Conservation (phyloP, 2,888 invertebrate genomes). For the Ornithoptera priamus region DNA sequence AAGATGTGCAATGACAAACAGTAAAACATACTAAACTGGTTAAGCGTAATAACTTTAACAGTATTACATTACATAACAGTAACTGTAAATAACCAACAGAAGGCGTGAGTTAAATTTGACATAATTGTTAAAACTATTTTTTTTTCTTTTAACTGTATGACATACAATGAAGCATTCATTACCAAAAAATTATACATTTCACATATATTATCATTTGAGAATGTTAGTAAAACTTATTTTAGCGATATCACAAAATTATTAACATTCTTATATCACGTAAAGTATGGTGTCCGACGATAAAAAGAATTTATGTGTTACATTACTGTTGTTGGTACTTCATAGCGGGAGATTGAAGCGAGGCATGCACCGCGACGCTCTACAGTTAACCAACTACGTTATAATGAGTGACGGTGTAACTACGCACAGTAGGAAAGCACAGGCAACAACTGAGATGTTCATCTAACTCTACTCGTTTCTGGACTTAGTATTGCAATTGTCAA, state of each 20-base stretch:
- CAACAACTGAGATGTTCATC: slow-evolving; percentile 30
- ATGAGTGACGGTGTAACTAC: slow-evolving; percentile 48
- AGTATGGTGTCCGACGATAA: not conserved
- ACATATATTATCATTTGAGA: too few relatives aligned
- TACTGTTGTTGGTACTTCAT: slow-evolving; percentile 30
- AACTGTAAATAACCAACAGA: not conserved
- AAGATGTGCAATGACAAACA: slow-evolving; percentile 24
- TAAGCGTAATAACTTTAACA: not conserved
- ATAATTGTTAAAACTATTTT: too few relatives aligned
- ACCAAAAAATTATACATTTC: too few relatives aligned
- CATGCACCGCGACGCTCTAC: slow-evolving; percentile 60
- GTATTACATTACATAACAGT: too few relatives aligned
- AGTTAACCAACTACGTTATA: slow-evolving; percentile 57
- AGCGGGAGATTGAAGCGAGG: slow-evolving; percentile 35
- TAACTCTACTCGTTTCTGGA: slow-evolving; percentile 28
- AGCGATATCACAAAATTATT: not conserved
- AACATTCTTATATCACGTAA: slow-evolving; percentile 14
- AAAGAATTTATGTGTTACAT: slow-evolving; percentile 37
- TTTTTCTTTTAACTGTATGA: too few relatives aligned
- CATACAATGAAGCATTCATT: too few relatives aligned
- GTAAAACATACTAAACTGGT: not conserved
- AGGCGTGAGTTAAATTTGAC: not conserved
- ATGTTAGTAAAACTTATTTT: not conserved
- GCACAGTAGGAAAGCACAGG: slow-evolving; percentile 45
- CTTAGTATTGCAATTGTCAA: slow-evolving; percentile 3